Conservation (phyloP, 2,797 vertebrate species). For the Hozukius guyotensis region DNA sequence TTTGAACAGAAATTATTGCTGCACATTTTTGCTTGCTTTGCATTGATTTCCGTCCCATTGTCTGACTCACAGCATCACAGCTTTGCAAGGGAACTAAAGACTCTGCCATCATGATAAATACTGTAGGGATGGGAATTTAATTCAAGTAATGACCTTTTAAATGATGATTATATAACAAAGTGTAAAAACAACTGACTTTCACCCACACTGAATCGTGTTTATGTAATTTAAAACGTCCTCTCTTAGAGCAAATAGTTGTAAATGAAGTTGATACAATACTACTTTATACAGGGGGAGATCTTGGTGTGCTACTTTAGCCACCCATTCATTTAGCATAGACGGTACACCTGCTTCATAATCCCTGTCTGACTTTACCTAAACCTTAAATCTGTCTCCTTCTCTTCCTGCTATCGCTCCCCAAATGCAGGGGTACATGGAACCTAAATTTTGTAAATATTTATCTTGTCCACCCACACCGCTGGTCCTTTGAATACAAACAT, state of each 20-base stretch:
- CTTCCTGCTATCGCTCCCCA: neutral
- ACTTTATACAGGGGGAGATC: neutral
- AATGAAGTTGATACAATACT: neutral
- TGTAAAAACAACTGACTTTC: neutral
- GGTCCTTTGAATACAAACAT: neutral
- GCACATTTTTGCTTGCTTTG: slow-evolving; percentile 5
- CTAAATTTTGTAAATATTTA: neutral
- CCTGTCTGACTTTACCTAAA: neutral
- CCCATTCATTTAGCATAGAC: neutral
- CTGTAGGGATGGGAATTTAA: neutral
- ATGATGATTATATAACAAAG: slow-evolving; percentile 15
- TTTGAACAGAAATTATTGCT: neutral
- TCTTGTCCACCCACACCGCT: neutral
- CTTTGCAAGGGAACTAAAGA: neutral
- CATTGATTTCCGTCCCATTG: slow-evolving; percentile 16
- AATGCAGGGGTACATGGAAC: neutral
- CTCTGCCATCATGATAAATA: neutral
- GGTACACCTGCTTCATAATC: neutral
- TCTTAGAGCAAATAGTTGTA: neutral
- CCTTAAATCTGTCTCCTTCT: neutral
- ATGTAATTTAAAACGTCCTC: neutral
- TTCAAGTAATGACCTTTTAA: slow-evolving; percentile 6
- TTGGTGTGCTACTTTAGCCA: neutral
- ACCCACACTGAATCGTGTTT: slow-evolving; percentile 1
- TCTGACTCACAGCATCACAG: neutral